Base-by-base conservation (phyloP, 2,113 vertebrate species). In the Epinephelus fuscoguttatus region DNA sequence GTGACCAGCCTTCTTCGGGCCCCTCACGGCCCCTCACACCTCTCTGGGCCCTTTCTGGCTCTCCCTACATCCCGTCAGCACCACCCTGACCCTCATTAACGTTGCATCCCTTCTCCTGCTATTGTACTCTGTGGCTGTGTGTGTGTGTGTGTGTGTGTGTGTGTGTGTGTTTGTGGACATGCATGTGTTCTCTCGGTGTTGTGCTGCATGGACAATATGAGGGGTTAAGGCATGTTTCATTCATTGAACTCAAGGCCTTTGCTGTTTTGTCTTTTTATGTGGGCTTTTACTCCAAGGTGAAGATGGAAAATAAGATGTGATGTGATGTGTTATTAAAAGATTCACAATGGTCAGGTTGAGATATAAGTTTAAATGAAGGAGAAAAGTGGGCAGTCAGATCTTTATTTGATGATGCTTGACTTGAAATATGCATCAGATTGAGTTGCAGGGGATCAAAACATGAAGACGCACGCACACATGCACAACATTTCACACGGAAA, bases 71-170 rank as follows among this genome's bases (percentile, higher is more conserved):
- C 90, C 84, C 81, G 21, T 90, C 91, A 90, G 81, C 85, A 81
- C 84, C 88, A 80, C 87, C 90, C 60, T 52, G 74, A 87, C 83
- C 81, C 86, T 96, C 91, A 95, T 96, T 96, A 95, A 86, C 75
- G 25, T 71, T 11, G 75, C 86, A 40, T 76, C 67, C 45, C 60
- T 56, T 57, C 66, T 88, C 70, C 55, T 49, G 40, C 82, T 60
- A 30, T 53, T 61, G 45, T 25, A 11, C 63, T 80, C 12, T 37
- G 19, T 27, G 30, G 40, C 70, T 37, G 30, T 30, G 30, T 30
- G 4, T 30, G 30, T 37, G 33, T 37, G 33, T 75, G 70, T 68
- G 21, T 70, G 30, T 30, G 4, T 30, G 30, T 37, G 33, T 37
- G 33, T 75, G 70, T 68, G 21, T 70, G 78, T 64, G 61, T 84